These are phyloP conservation scores for Tetramorium alpestre DNA, from an alignment of 1,140 invertebrate species.

Conservation along the genomic window DNA sequence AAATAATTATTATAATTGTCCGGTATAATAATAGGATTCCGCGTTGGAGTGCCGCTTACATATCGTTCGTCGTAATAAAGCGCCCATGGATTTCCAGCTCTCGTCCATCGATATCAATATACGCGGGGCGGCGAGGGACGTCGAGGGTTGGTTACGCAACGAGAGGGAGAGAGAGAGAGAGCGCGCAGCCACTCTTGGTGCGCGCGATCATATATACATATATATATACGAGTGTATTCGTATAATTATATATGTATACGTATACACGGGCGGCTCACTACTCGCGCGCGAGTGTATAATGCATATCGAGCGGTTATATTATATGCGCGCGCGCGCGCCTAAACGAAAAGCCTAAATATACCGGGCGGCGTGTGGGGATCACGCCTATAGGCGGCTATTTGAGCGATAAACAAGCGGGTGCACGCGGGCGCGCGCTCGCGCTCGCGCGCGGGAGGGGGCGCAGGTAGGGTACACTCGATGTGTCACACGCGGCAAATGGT, in stretches of 20 bases:
- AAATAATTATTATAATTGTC: conserved; percentile 86
- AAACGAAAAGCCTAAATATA: conserved; percentile 77
- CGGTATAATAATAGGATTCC: conserved; percentile 83
- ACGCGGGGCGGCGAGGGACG: conserved; percentile 23
- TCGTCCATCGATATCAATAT: conserved; percentile 74
- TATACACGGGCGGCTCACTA: neutral
- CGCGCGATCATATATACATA: neutral
- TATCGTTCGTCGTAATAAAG: conserved; percentile 78
- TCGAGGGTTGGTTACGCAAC: conserved; percentile 28
- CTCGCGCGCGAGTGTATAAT: conserved; percentile 56
- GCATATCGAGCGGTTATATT: conserved; percentile 75
- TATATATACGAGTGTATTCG: neutral
- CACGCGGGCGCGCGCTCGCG: neutral
- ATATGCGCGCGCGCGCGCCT: conserved; percentile 69
- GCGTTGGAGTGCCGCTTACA: conserved; percentile 75
- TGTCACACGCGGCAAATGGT: conserved; percentile 75
- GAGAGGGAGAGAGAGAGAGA: neutral
- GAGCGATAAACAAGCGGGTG: conserved; percentile 73
- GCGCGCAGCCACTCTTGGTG: conserved; percentile 3
- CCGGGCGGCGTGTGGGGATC: conserved; percentile 72
- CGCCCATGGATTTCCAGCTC: conserved; percentile 80
- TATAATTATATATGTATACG: conserved; percentile 62
- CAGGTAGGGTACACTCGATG: conserved; percentile 57
- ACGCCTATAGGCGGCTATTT: conserved; percentile 75
- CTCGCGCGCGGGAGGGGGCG: neutral